Conservation (phyloP, 2,113 vertebrate genomes). For the Microtus ochrogaster region DNA sequence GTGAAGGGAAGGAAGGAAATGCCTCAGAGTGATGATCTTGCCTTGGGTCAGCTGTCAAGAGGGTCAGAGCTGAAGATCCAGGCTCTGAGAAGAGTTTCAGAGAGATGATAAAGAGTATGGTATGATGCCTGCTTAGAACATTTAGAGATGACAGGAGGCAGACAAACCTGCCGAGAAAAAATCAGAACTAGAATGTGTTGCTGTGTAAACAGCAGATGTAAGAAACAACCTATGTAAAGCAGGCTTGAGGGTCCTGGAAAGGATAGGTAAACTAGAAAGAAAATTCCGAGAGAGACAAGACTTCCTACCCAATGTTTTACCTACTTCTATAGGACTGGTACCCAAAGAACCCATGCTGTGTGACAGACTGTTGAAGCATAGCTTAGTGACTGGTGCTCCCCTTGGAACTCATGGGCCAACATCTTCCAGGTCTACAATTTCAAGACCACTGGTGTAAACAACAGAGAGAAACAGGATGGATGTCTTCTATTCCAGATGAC, state of each 20-base stretch:
- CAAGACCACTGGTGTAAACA: neutral
- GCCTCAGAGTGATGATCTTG: neutral
- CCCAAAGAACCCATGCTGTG: neutral
- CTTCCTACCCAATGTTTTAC: neutral
- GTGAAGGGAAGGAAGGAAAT: neutral
- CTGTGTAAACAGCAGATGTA: neutral
- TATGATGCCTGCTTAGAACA: neutral
- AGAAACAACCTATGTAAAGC: neutral
- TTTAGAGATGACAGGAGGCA: neutral
- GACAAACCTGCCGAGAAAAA: constrained; percentile 13
- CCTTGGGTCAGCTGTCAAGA: neutral
- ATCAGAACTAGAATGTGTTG: neutral
- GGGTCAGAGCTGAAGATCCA: neutral
- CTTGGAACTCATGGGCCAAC: neutral
- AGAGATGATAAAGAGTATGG: neutral
- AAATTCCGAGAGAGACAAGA: neutral
- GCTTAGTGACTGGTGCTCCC: neutral
- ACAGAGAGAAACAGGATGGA: too few species aligned
- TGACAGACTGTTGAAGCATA: neutral
- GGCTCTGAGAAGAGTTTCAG: neutral
- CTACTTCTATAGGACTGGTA: neutral
- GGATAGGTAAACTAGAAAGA: neutral
- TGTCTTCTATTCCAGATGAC: neutral
- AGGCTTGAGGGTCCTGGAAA: neutral
- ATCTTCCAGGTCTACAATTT: neutral